Evolutionary conservation across 2,888 invertebrate species (phyloP), one percentile per base, ranked within the genome.

Genomic region (Tuta absoluta): DNA sequence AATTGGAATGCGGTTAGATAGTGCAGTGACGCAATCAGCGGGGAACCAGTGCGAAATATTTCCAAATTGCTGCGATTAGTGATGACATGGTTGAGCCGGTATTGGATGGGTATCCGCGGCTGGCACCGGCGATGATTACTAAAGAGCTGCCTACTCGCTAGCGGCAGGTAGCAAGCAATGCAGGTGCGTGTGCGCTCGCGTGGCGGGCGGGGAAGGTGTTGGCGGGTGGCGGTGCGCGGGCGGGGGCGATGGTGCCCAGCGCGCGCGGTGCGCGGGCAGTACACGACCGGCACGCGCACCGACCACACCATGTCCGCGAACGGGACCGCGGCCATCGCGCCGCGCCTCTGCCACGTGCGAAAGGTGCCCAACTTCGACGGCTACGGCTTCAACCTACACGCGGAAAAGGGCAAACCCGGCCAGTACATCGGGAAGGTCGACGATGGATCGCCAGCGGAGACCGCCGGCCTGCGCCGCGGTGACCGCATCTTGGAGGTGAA

Each of bases 371-470:
- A 96, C 84, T 98, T 98, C 87, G 97, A 98, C 86, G 99, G 99
- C 38, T 99, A 99, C 85, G 99, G 99, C 19, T 99, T 99, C 92
- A 99, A 99, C 91, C 92, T 99, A 72, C 99, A 99, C 91, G 98
- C 99, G 37, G 99, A 99, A 89, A 98, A 98, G 84, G 96, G 96
- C 68, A 97, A 97, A 85, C 95, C 95, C 8, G 98, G 98, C 38
- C 99, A 99, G 88, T 98, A 95, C 86, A 98, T 99, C 81, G 99
- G 99, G 45, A 98, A 98, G 90, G 98, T 99, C 65, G 99, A 99
- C 91, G 96, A 97, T 5, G 97, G 95, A 68, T 97, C 97, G 58
- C 97, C 97, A 62, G 96, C 97, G 10, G 96, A 97, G 86, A 88
- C 93, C 24, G 96, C 97, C 21, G 97, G 97, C 3, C 87, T 97